phyloP scores from a whole-genome alignment of 2,113 vertebrate genomes.

The Rhynchomys soricoides region DNA sequence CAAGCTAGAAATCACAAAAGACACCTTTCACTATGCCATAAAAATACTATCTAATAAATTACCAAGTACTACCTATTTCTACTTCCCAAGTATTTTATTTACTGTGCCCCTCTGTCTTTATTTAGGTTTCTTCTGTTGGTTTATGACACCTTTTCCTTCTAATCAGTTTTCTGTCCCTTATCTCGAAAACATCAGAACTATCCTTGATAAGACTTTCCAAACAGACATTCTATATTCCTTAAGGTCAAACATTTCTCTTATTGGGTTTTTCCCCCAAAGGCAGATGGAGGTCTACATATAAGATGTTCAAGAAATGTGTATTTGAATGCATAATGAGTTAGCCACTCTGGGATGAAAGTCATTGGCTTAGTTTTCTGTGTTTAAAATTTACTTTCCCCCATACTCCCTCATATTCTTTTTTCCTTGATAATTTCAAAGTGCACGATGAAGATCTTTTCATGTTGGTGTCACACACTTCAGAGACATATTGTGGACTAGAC shows the following conservation, averaged over 20 bases:
- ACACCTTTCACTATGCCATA: background rate
- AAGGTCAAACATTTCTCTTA: slow-evolving; percentile 26
- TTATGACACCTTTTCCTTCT: background rate
- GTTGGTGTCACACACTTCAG: rapidly evolving
- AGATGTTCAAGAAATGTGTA: slow-evolving; percentile 5
- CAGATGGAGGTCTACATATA: background rate
- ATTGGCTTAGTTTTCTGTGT: background rate
- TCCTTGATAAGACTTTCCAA: background rate
- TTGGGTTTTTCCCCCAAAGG: slow-evolving; percentile 51
- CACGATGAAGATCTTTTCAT: background rate
- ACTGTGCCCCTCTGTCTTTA: background rate
- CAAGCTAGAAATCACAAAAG: background rate
- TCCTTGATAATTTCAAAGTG: background rate
- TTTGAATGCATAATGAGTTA: slow-evolving; percentile 3
- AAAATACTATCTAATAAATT: background rate
- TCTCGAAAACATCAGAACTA: background rate
- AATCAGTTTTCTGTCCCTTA: background rate
- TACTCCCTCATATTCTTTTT: background rate
- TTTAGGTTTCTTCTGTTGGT: background rate
- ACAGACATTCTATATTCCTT: background rate
- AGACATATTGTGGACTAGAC: rapidly evolving
- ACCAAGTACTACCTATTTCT: background rate
- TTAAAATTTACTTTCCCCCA: background rate
- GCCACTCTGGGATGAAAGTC: background rate
- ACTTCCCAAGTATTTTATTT: background rate